Evolutionary conservation across 2,797 vertebrate genomes (phyloP).

Genomic region (Bovichtus diacanthus): DNA sequence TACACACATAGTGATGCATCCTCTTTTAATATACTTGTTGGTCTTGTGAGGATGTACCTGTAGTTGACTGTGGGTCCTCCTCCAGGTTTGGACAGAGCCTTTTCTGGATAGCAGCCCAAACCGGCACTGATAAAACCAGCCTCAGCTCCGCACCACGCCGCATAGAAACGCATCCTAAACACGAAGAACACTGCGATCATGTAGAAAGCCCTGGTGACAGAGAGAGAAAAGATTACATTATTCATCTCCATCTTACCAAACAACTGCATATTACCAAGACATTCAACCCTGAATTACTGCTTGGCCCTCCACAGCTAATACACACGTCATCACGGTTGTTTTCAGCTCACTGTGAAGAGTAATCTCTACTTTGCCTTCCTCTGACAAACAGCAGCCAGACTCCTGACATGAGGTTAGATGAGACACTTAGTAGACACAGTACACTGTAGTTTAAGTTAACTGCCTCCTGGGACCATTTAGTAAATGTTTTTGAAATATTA

Average conservation of each 20-base stretch:
- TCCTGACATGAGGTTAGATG: background rate
- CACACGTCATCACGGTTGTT: background rate
- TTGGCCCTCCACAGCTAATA: background rate
- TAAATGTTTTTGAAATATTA: background rate
- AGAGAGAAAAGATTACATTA: background rate
- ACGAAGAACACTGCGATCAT: conserved; percentile 92
- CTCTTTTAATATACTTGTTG: background rate
- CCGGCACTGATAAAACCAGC: conserved; percentile 91
- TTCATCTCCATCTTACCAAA: background rate
- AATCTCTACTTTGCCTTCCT: background rate
- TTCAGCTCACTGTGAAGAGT: background rate
- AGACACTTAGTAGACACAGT: background rate
- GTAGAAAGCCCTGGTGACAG: conserved; percentile 87
- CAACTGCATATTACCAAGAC: background rate
- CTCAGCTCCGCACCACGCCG: conserved; percentile 92
- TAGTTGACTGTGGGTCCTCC: conserved; percentile 89
- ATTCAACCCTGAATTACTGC: background rate
- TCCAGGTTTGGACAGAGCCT: conserved; percentile 88
- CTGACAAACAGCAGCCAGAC: background rate
- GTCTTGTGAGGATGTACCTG: conserved; percentile 71
- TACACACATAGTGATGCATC: background rate
- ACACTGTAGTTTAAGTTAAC: background rate
- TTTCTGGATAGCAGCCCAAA: conserved; percentile 92
- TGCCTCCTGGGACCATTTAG: background rate
- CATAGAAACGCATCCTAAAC: conserved; percentile 95